These are phyloP conservation scores for Lysandra bellargus DNA, from an alignment of 2,888 invertebrate species.

Conservation along the genomic window DNA sequence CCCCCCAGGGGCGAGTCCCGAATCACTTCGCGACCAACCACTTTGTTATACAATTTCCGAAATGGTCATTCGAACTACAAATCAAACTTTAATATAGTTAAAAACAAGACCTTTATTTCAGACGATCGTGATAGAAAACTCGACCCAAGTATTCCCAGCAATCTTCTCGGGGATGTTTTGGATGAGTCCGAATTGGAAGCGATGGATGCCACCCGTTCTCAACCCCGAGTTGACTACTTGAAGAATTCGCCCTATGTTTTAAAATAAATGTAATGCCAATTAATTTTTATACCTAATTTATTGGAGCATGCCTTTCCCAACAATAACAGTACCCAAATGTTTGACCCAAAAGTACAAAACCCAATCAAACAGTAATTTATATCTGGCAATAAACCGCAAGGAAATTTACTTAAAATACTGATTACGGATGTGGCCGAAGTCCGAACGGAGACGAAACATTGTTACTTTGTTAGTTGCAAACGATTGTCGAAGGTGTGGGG, in stretches of 20 bases:
- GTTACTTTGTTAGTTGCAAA: neutral
- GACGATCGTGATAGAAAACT: neutral
- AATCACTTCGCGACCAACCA: too few relatives aligned
- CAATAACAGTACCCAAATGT: too few relatives aligned
- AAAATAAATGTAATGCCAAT: neutral
- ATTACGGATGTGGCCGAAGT: neutral
- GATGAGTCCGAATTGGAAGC: neutral
- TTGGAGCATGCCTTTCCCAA: neutral
- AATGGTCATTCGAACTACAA: too few relatives aligned
- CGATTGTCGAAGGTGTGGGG: neutral
- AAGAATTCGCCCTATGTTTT: neutral
- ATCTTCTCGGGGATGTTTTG: neutral
- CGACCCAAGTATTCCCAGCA: neutral
- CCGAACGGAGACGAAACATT: conserved; percentile 3
- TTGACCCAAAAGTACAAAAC: too few relatives aligned
- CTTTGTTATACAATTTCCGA: too few relatives aligned
- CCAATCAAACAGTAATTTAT: neutral
- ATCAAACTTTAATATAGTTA: too few relatives aligned
- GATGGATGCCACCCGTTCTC: neutral
- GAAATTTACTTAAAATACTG: neutral
- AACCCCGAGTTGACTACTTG: neutral
- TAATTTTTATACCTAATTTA: neutral
- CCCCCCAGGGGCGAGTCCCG: too few relatives aligned
- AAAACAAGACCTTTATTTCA: neutral
- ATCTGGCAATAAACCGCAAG: neutral